These are phyloP conservation scores for Tortrix viridana DNA, from an alignment of 2,888 invertebrate genomes.

Conservation along the genomic window DNA sequence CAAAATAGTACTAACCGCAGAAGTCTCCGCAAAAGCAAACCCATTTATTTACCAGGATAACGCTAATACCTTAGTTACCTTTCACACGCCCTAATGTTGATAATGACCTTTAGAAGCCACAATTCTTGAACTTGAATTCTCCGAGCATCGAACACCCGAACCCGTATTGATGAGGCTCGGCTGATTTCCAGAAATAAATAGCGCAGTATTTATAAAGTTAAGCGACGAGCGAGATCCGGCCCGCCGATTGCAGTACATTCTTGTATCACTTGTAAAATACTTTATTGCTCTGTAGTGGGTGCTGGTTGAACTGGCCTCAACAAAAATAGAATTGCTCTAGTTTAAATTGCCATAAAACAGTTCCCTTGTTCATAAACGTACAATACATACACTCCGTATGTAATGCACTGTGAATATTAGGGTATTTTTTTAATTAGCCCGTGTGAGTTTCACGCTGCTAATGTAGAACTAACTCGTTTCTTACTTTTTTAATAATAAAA, in stretches of 20 bases:
- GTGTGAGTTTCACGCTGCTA: too few relatives aligned
- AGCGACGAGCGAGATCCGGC: constrained; percentile 71
- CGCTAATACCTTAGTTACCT: constrained; percentile 31
- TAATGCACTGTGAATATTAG: too few relatives aligned
- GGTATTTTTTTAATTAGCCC: too few relatives aligned
- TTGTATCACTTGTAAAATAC: constrained; percentile 84
- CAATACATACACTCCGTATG: too few relatives aligned
- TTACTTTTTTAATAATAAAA: too few relatives aligned
- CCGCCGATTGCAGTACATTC: constrained; percentile 72
- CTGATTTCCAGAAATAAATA: constrained; percentile 83
- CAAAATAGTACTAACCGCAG: constrained; percentile 25
- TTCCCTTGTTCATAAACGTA: too few relatives aligned
- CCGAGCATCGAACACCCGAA: constrained; percentile 47
- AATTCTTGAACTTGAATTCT: constrained; percentile 28
- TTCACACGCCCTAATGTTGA: constrained; percentile 26
- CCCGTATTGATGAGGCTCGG: constrained; percentile 69
- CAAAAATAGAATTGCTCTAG: neutral
- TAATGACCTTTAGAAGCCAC: constrained; percentile 27
- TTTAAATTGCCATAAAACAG: too few relatives aligned
- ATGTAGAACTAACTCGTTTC: too few relatives aligned
- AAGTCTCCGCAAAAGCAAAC: constrained; percentile 23
- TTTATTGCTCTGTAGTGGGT: constrained; percentile 72
- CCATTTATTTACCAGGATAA: constrained; percentile 29
- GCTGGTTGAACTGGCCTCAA: constrained; percentile 49
- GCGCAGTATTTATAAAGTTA: constrained; percentile 82